phyloP scores from a whole-genome alignment of 2,113 vertebrate genomes.

The Sisor rabdophorus region DNA sequence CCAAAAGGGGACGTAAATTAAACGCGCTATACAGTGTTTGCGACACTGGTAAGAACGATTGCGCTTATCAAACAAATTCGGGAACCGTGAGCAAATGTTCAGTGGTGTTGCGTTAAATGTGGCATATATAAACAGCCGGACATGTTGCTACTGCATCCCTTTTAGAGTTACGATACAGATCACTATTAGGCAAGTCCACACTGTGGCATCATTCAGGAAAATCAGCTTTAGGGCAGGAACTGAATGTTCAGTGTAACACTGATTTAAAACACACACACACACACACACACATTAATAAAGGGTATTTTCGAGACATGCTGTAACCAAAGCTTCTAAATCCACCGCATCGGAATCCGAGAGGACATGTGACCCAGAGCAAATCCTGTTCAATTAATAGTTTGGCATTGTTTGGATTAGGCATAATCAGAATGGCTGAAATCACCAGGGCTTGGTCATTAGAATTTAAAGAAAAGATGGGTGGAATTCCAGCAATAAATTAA shows the following conservation, averaged over 20 bases:
- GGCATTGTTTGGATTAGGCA: neutral
- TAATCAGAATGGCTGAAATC: constrained; percentile 1
- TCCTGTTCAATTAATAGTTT: neutral
- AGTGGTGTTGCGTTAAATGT: neutral
- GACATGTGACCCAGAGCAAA: neutral
- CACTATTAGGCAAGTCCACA: neutral
- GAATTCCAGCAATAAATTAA: neutral
- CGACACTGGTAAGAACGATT: no score
- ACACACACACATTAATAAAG: neutral
- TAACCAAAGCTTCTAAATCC: neutral
- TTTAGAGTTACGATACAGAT: constrained; percentile 9
- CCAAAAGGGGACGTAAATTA: no score
- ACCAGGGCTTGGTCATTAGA: constrained; percentile 1
- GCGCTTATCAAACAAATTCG: no score
- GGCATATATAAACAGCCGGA: neutral
- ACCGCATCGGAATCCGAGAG: neutral
- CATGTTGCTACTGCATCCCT: neutral
- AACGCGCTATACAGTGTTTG: no score
- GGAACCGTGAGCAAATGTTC: no score
- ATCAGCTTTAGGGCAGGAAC: constrained; percentile 6
- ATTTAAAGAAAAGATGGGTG: neutral
- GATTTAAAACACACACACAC: no score
- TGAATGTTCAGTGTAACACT: neutral
- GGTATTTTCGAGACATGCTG: neutral
- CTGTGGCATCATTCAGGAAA: neutral